These are phyloP conservation scores for Craseonycteris thonglongyai DNA, from an alignment of 2,113 vertebrate species.

Conservation along the genomic window DNA sequence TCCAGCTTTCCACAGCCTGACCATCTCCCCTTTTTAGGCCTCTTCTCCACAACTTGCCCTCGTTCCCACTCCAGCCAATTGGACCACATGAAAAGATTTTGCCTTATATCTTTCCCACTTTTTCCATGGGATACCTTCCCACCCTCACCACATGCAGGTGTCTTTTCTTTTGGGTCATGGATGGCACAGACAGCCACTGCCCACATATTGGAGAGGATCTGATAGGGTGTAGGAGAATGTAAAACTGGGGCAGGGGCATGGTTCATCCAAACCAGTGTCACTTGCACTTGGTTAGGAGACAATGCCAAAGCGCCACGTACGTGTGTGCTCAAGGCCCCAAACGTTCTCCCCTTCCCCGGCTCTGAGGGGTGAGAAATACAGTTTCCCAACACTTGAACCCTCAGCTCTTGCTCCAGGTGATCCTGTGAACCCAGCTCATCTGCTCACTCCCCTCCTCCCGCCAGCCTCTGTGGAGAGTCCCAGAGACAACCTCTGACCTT, in stretches of 20 bases:
- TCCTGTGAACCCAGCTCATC: not conserved
- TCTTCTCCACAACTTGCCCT: too few relatives aligned
- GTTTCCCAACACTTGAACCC: not conserved
- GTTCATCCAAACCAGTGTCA: not conserved
- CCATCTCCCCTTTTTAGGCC: not conserved
- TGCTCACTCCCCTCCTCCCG: not conserved
- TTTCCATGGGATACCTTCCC: not conserved
- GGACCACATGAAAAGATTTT: not conserved
- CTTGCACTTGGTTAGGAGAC: not conserved
- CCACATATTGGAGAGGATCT: not conserved
- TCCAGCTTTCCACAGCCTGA: not conserved
- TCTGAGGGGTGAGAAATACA: not conserved
- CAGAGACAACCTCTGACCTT: not conserved
- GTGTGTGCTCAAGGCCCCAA: not conserved
- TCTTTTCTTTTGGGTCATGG: not conserved
- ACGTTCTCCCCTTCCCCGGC: not conserved
- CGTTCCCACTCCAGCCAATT: not conserved
- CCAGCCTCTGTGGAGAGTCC: not conserved
- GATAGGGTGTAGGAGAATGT: not conserved
- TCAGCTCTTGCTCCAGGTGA: not conserved
- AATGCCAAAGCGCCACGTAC: not conserved
- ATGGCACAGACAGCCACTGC: not conserved
- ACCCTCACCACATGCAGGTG: not conserved
- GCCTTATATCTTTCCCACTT: not conserved
- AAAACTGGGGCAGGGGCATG: too few relatives aligned